phyloP scores from a whole-genome alignment of 2,888 invertebrate genomes.

The Octodonta nipae region DNA sequence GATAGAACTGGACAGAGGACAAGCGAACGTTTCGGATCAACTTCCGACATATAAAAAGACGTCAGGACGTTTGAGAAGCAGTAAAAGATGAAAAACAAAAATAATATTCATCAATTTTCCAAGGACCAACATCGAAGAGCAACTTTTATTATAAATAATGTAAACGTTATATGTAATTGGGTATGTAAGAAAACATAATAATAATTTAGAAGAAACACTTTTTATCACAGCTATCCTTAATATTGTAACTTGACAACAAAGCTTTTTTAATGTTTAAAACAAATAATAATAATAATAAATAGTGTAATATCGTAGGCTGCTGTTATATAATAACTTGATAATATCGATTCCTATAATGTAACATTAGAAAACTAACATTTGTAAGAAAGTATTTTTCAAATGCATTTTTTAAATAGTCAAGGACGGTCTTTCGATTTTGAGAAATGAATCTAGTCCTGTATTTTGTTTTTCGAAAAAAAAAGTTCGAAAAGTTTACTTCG shows the following conservation, averaged over 20 bases:
- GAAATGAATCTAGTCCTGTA: no score
- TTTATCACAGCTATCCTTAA: no score
- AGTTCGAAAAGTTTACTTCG: no score
- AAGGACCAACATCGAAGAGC: slow-evolving; percentile 31
- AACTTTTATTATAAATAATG: slow-evolving; percentile 14
- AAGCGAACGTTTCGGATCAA: slow-evolving; percentile 15
- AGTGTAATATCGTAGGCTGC: slow-evolving; percentile 12
- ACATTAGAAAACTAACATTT: slow-evolving; percentile 24
- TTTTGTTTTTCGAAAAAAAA: no score
- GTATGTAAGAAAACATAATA: no score
- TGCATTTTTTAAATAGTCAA: slow-evolving; percentile 29
- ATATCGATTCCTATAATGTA: slow-evolving; percentile 33
- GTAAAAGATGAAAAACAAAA: slow-evolving; percentile 24
- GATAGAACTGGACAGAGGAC: slow-evolving; percentile 60
- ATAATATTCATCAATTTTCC: slow-evolving; percentile 14
- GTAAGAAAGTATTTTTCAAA: slow-evolving; percentile 32
- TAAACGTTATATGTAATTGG: no score
- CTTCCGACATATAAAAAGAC: slow-evolving; percentile 23
- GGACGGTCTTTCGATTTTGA: no score
- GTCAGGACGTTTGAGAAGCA: slow-evolving; percentile 40
- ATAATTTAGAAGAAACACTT: no score
- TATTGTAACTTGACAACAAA: no score
- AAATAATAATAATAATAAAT: no score
- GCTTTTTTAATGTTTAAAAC: no score
- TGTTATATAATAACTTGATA: slow-evolving; percentile 21